Percentiles rank a stretch among this genome's conserved stretches.
Conservation (phyloP, 2,888 invertebrate genomes). For the Heliconius erato region DNA sequence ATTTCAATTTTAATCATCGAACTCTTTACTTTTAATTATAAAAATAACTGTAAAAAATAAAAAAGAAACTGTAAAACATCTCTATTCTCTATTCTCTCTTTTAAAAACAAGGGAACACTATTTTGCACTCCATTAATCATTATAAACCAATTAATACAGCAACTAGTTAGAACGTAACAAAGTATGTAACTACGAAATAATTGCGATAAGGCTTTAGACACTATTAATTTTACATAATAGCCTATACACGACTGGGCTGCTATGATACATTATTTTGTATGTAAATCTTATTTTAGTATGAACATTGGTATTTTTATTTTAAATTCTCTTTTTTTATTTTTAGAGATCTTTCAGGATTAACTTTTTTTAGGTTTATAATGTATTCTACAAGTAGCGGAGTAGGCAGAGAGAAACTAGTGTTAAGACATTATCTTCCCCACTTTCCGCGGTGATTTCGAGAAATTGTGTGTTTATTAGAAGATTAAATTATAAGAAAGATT, state of each 20-base stretch:
- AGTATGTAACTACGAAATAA: constrained; percentile 23
- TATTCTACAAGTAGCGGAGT: neutral
- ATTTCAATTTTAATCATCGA: no score
- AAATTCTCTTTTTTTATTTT: neutral
- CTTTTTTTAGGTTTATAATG: neutral
- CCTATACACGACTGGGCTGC: constrained; percentile 19
- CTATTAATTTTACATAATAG: constrained; percentile 31
- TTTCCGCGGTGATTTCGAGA: neutral
- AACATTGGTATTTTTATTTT: neutral
- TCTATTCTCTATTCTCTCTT: neutral
- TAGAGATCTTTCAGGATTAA: neutral
- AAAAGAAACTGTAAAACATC: neutral
- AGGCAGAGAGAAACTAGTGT: neutral
- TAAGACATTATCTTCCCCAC: neutral
- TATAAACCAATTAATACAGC: constrained; percentile 11
- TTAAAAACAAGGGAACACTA: neutral
- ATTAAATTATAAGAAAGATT: no score
- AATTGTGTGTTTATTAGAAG: neutral
- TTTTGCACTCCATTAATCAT: constrained; percentile 14
- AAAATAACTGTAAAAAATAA: neutral
- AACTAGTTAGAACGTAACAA: constrained; percentile 22
- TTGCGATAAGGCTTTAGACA: constrained; percentile 19
- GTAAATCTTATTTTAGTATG: neutral
- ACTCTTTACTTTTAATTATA: no score
- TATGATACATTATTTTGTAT: neutral